Conservation (phyloP, 2,797 vertebrate species). For the Chrysocyon brachyurus region DNA sequence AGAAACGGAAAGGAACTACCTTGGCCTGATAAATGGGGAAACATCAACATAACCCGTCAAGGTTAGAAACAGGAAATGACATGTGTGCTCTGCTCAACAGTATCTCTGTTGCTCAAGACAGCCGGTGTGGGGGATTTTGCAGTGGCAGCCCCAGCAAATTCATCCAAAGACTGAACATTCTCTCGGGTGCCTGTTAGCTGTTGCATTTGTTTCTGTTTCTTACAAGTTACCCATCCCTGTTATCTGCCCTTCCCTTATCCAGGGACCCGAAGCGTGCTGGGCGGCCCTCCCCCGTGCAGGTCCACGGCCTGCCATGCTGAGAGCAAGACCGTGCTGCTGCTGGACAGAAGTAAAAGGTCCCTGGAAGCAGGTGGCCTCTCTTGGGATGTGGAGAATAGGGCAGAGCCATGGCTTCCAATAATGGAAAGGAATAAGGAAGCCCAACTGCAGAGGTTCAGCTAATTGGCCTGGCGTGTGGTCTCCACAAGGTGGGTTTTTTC, state of each 20-base stretch:
- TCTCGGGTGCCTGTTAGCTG: background rate
- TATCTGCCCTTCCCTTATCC: background rate
- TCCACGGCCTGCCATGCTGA: background rate
- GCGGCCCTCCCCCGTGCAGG: background rate
- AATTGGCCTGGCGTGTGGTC: background rate
- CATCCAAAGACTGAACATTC: background rate
- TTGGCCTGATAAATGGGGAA: background rate
- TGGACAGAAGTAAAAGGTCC: background rate
- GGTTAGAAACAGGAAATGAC: background rate
- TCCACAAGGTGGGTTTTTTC: background rate
- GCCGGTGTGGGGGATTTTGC: background rate
- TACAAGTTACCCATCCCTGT: rapidly evolving
- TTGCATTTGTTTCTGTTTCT: too few relatives aligned
- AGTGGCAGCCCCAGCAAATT: background rate
- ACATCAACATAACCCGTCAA: background rate
- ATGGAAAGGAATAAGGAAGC: background rate
- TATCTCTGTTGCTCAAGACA: background rate
- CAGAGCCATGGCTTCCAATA: too few relatives aligned
- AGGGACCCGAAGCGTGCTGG: background rate
- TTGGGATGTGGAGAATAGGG: background rate
- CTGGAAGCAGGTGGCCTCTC: background rate
- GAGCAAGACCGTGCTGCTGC: background rate
- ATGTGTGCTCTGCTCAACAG: background rate
- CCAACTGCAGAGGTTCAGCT: background rate
- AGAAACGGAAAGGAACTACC: background rate